Base-by-base conservation (phyloP, 2,888 invertebrate genomes). In the Actias luna region DNA sequence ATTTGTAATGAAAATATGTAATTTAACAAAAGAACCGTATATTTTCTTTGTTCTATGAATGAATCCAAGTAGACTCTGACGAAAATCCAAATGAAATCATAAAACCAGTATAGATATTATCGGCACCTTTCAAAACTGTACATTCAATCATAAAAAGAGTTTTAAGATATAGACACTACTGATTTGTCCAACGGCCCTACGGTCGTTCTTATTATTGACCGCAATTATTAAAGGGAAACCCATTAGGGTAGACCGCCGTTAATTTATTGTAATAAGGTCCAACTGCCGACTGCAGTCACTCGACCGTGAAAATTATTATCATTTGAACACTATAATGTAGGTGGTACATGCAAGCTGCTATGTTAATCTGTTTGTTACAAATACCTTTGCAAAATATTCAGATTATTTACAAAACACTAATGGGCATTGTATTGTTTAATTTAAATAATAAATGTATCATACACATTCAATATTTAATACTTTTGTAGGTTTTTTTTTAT, bases 241-340 rank as follows among this genome's bases (percentile, higher is more conserved):
- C 86, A 89, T 90, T 89, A 88, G 83, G 84, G 83, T 77, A 74
- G 79, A 77, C 82, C 82, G 83, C 80, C 84, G 84, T 89, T 89
- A 88, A 88, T 89, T 89, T 88, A 89, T 89, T 89, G 84, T 89
- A 89, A 90, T 89, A 88, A 88, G 87, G 83, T 80, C 85, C 89
- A 89, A 89, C 90, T 85, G 90, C 83, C 87, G 84, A 78, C 83
- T 77, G 83, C 75, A 80, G 72, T 86, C 77, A 80, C 81, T 85
- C 87, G 83, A 87, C 87, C 85, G 82, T 88, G 85, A 88, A 89
- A 89, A 88, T 87, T 86, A 89, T 88, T 84, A 87, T 89, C 86
- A 89, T 87, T 87, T 85, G 78, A 76, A 74, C 69, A 78, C 83
- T 80, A 82, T 87, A 81, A 79, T 75, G 76, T 75, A 18, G 42